A percentile compares a stretch with the other conserved stretches of the same genome.
Conservation (phyloP, 2,888 invertebrate species). For the Automeris io region DNA sequence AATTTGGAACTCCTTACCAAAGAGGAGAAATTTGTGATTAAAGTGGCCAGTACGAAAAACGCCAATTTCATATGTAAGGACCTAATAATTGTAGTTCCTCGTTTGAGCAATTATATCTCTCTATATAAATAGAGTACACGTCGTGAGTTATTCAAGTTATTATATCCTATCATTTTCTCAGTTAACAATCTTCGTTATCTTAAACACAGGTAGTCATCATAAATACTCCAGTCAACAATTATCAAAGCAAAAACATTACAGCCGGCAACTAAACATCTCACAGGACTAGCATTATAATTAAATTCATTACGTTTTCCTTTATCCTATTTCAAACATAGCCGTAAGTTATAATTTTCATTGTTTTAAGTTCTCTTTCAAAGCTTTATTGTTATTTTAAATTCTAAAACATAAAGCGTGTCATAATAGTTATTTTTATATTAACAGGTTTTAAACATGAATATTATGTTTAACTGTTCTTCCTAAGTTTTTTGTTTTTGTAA, state of each 20-base stretch:
- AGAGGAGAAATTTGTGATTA: no score
- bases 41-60: no score
- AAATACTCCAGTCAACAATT: neutral
- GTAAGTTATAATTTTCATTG: constrained; percentile 1
- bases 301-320: neutral
- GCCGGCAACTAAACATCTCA: neutral
- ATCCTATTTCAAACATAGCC: neutral
- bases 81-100: no score
- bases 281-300: neutral
- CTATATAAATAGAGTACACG: no score
- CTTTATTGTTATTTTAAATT: neutral
- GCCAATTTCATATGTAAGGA: no score
- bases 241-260: neutral
- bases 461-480: neutral
- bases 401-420: constrained; percentile 1
- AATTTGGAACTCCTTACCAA: no score
- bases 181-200: constrained; percentile 1
- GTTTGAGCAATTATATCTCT: no score
- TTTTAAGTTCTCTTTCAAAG: constrained; percentile 2
- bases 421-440: neutral
- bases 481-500: neutral
- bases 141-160: neutral
- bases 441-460: neutral
- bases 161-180: neutral
- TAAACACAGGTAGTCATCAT: constrained; percentile 1